A percentile compares a stretch with the other conserved stretches of the same genome.
phyloP scores from a whole-genome alignment of 2,113 vertebrate genomes.

The Dendropsophus ebraccatus region DNA sequence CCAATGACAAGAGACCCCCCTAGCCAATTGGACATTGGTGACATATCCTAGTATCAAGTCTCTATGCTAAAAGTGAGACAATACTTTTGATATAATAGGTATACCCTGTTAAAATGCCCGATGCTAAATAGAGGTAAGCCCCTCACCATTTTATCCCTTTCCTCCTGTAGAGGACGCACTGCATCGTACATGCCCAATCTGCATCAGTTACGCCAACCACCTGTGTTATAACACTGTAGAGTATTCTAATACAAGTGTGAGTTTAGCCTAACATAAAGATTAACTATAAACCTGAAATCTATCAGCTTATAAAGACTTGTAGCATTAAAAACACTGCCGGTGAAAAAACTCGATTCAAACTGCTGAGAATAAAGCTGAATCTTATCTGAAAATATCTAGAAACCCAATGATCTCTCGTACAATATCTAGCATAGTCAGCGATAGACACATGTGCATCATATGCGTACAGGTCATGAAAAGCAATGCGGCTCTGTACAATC shows the following conservation, averaged over 20 bases:
- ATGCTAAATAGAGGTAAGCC: not conserved
- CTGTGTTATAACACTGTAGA: not conserved
- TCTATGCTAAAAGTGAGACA: not conserved
- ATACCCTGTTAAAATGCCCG: not conserved
- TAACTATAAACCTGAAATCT: slow-evolving; percentile 1
- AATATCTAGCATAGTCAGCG: slow-evolving; percentile 32
- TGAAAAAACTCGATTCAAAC: slow-evolving; percentile 12
- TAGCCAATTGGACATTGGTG: not conserved
- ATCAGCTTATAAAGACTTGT: slow-evolving; percentile 16
- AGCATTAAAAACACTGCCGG: slow-evolving; percentile 14
- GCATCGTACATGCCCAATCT: not conserved
- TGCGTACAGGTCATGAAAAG: slow-evolving; percentile 29
- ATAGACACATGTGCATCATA: slow-evolving; percentile 23
- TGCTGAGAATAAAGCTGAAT: slow-evolving; percentile 27
- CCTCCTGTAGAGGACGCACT: not conserved
- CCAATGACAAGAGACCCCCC: not conserved
- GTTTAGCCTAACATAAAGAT: not conserved
- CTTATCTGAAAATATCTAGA: slow-evolving; percentile 28
- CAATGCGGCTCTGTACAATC: slow-evolving; percentile 28
- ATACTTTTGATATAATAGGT: not conserved
- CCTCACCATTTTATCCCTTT: not conserved
- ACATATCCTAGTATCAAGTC: not conserved
- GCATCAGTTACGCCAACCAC: not conserved
- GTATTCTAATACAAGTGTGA: slow-evolving; percentile 1
- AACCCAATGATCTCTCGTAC: slow-evolving; percentile 21